Conservation (phyloP, 2,888 invertebrate species). For the Lepidocyrtinus sp. region DNA sequence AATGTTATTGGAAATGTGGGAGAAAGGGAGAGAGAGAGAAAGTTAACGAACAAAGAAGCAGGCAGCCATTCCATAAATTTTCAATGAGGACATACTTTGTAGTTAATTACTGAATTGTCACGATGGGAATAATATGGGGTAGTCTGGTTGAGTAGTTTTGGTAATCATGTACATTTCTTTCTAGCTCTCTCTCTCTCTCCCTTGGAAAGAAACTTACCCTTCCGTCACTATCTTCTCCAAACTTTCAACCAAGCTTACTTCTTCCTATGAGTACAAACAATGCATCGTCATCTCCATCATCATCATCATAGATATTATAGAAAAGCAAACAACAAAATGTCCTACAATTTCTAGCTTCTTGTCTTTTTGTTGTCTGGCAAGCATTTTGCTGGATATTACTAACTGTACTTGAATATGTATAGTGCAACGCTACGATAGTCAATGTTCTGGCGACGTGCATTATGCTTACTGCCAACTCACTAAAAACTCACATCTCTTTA, state of each 20-base stretch:
- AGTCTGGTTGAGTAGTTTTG: slow-evolving; percentile 57
- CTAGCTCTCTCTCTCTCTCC: too few relatives aligned
- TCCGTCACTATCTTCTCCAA: neutral
- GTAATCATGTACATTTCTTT: slow-evolving; percentile 28
- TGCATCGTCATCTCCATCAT: slow-evolving; percentile 7
- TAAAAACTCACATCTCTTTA: slow-evolving; percentile 45
- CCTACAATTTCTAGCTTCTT: slow-evolving; percentile 15
- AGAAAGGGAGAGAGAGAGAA: slow-evolving; percentile 54
- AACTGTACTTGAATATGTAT: neutral
- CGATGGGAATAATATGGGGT: slow-evolving; percentile 68
- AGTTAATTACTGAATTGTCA: slow-evolving; percentile 70
- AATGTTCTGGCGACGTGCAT: too few relatives aligned
- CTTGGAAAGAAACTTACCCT: neutral
- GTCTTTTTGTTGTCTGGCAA: slow-evolving; percentile 9
- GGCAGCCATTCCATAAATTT: slow-evolving; percentile 68
- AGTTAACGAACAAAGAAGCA: slow-evolving; percentile 53
- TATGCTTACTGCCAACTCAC: neutral
- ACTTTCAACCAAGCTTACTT: too few relatives aligned
- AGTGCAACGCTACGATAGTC: too few relatives aligned
- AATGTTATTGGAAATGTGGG: slow-evolving; percentile 17
- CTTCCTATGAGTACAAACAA: neutral
- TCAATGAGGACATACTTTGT: slow-evolving; percentile 70
- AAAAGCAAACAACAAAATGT: slow-evolving; percentile 12
- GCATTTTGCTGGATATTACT: neutral
- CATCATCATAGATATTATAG: neutral